Evolutionary conservation across 2,888 invertebrate genomes (phyloP).

Genomic region (Argynnis bischoffii): DNA sequence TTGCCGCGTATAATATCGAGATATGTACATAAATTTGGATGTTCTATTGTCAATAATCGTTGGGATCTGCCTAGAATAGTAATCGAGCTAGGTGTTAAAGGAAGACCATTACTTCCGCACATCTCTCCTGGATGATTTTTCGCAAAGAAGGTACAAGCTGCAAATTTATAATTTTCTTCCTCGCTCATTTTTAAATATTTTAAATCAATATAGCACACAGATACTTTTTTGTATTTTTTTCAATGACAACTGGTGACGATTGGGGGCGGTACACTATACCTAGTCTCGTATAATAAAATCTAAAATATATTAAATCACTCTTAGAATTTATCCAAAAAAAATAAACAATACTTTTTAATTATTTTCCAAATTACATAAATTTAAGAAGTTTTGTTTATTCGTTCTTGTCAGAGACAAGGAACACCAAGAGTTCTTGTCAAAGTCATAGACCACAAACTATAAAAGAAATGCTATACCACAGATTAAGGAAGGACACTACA

Average conservation of each 20-base stretch:
- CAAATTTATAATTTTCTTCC: conserved; percentile 75
- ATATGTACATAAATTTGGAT: conserved; percentile 93
- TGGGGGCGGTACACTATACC: conserved; percentile 2
- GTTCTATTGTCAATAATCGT: conserved; percentile 88
- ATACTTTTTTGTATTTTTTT: background rate
- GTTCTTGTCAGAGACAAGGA: too few relatives aligned
- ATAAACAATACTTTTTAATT: too few relatives aligned
- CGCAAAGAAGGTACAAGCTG: conserved; percentile 96
- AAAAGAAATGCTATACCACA: too few relatives aligned
- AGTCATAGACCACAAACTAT: too few relatives aligned
- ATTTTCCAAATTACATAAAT: too few relatives aligned
- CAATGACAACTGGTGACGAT: background rate
- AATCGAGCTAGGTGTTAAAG: conserved; percentile 97
- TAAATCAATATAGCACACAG: conserved; percentile 14
- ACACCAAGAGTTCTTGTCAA: too few relatives aligned
- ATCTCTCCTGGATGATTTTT: conserved; percentile 93
- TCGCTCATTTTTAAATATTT: conserved; percentile 37
- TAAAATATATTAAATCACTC: too few relatives aligned
- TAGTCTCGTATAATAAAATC: background rate
- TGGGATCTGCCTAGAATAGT: conserved; percentile 95
- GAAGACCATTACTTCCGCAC: conserved; percentile 97
- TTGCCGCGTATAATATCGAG: conserved; percentile 95
- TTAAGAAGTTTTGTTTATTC: too few relatives aligned
- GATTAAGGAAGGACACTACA: too few relatives aligned
- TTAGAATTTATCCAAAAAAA: too few relatives aligned